Conservation (phyloP, 1,140 invertebrate species). For the Drosophila sproati region DNA sequence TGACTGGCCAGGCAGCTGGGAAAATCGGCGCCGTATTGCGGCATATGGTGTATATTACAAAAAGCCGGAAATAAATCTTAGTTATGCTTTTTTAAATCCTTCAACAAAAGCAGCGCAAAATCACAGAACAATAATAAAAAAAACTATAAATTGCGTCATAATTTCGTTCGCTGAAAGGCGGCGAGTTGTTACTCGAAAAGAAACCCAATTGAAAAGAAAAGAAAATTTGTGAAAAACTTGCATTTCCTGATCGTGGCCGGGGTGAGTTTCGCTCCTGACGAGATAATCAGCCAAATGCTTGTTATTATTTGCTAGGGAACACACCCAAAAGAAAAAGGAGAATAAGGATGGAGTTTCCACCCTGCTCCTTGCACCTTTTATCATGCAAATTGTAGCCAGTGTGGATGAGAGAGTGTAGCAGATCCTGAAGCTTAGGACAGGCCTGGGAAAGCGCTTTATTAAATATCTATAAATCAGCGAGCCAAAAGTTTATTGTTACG, state of each 20-base stretch:
- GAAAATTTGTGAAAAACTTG: conserved; percentile 63
- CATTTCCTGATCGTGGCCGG: conserved; percentile 19
- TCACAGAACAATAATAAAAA: conserved; percentile 40
- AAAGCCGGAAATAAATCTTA: conserved; percentile 82
- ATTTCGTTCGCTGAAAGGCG: conserved; percentile 55
- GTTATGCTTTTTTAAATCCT: conserved; percentile 65
- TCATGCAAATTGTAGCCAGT: conserved; percentile 26
- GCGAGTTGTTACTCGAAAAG: conserved; percentile 28
- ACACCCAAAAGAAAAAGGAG: conserved; percentile 43
- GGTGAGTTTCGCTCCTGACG: conserved; percentile 29
- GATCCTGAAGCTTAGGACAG: conserved; percentile 8
- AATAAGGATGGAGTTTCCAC: not conserved
- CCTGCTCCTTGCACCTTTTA: conserved; percentile 13
- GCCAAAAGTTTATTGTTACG: conserved; percentile 68
- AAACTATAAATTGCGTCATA: conserved; percentile 83
- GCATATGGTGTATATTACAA: conserved; percentile 70
- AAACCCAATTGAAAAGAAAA: conserved; percentile 42
- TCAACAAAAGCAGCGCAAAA: conserved; percentile 43
- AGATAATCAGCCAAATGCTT: conserved; percentile 56
- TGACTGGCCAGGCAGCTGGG: conserved; percentile 27
- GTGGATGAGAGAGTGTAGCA: not conserved
- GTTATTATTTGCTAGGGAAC: conserved; percentile 60
- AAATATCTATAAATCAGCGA: conserved; percentile 73
- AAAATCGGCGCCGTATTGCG: conserved; percentile 42
- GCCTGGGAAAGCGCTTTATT: conserved; percentile 74